Evolutionary conservation across 2,888 invertebrate species (phyloP).

Genomic region (Drosophila anomalata): DNA sequence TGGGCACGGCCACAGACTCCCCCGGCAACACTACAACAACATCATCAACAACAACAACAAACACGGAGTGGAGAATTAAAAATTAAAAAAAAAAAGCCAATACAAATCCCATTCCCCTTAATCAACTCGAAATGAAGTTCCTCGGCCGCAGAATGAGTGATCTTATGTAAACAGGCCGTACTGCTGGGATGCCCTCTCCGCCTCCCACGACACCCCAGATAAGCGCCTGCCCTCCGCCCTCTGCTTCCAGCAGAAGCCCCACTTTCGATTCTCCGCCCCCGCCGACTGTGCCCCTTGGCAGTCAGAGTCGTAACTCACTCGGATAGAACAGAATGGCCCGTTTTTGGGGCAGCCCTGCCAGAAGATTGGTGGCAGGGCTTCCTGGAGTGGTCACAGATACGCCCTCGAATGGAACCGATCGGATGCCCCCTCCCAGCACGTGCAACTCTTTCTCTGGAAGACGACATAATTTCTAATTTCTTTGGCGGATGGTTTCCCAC

Average conservation of each 20-base stretch:
- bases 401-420: constrained; percentile 56
- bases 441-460: constrained; percentile 52
- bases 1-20: constrained; percentile 31
- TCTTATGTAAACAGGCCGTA: constrained; percentile 36
- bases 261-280: constrained; percentile 17
- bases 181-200: constrained; percentile 50
- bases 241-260: constrained; percentile 13
- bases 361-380: constrained; percentile 55
- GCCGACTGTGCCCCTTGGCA: neutral
- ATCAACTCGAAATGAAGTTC: constrained; percentile 26
- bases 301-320: constrained; percentile 35
- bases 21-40: constrained; percentile 27
- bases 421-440: constrained; percentile 45
- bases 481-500: neutral
- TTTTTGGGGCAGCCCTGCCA: constrained; percentile 26
- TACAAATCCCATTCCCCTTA: constrained; percentile 26
- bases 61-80: constrained; percentile 6
- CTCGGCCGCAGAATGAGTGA: constrained; percentile 28
- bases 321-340: constrained; percentile 30
- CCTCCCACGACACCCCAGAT: constrained; percentile 41
- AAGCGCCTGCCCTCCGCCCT: constrained; percentile 28
- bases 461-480: constrained; percentile 34
- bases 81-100: constrained; percentile 4
- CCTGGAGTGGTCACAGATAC: constrained; percentile 41
- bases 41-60: constrained; percentile 17